These are phyloP conservation scores for Drosophila pandora DNA, from an alignment of 1,140 invertebrate genomes.

Conservation along the genomic window DNA sequence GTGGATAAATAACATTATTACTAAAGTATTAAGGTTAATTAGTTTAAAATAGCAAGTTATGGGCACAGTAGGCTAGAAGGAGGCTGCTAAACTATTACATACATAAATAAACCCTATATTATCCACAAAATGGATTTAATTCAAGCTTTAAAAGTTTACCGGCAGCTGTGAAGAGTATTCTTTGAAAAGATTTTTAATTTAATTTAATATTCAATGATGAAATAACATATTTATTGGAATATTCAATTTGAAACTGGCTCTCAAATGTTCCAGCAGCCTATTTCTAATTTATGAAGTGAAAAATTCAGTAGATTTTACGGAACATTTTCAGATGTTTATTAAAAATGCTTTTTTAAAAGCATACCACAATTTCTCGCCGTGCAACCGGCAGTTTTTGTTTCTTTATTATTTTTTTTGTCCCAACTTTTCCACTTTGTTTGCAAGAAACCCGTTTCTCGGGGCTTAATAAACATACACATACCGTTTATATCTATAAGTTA, in stretches of 20 bases:
- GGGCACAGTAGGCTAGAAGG: no score
- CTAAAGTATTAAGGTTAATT: not conserved
- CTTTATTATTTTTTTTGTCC: slow-evolving; percentile 24
- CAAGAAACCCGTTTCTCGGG: slow-evolving; percentile 58
- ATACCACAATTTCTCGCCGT: slow-evolving; percentile 31
- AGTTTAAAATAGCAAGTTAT: not conserved
- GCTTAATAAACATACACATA: slow-evolving; percentile 38
- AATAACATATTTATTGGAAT: no score
- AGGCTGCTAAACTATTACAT: no score
- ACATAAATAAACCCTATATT: no score
- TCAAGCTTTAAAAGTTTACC: no score
- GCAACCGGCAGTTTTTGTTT: slow-evolving; percentile 25
- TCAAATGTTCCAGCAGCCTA: no score
- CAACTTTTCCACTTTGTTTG: slow-evolving; percentile 47
- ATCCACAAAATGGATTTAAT: no score
- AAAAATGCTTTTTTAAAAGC: not conserved
- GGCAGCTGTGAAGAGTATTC: no score
- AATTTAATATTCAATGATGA: no score
- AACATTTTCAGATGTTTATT: not conserved
- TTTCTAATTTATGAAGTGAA: no score
- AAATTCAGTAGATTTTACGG: not conserved
- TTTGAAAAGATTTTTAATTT: no score
- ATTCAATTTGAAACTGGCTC: no score
- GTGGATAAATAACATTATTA: not conserved
- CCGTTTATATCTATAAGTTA: slow-evolving; percentile 40